phyloP scores from a whole-genome alignment of 2,888 invertebrate genomes.

The Isoperla grammatica region DNA sequence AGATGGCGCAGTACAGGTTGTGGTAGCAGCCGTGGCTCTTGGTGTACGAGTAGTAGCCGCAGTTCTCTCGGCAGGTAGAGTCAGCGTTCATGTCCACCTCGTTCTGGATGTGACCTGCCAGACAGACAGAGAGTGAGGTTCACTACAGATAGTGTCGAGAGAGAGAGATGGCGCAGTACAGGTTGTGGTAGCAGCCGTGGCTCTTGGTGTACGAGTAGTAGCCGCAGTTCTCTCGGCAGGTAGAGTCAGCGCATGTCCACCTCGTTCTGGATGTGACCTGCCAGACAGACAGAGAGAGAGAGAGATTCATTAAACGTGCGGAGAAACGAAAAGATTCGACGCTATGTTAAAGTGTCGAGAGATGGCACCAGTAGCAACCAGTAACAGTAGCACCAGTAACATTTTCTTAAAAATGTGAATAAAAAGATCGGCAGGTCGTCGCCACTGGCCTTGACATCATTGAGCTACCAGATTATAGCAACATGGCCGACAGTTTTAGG shows the following conservation, averaged over 20 bases:
- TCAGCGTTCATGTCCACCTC: constrained; percentile 80
- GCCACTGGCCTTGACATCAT: no score
- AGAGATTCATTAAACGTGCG: no score
- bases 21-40: constrained; percentile 67
- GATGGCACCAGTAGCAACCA: no score
- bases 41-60: constrained; percentile 66
- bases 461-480: no score
- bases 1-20: constrained; percentile 63
- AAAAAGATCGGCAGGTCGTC: no score
- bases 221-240: constrained; percentile 73
- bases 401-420: no score
- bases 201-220: constrained; percentile 67
- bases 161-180: constrained; percentile 65
- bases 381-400: no score
- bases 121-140: background rate
- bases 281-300: constrained; percentile 38
- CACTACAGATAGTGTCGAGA: no score
- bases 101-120: constrained; percentile 80
- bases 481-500: no score
- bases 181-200: constrained; percentile 65
- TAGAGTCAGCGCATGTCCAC: constrained; percentile 68
- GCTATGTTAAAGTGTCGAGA: no score
- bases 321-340: no score
- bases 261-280: constrained; percentile 85
- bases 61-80: constrained; percentile 70